phyloP scores from a whole-genome alignment of 2,797 vertebrate species.

The Oreochromis mossambicus region DNA sequence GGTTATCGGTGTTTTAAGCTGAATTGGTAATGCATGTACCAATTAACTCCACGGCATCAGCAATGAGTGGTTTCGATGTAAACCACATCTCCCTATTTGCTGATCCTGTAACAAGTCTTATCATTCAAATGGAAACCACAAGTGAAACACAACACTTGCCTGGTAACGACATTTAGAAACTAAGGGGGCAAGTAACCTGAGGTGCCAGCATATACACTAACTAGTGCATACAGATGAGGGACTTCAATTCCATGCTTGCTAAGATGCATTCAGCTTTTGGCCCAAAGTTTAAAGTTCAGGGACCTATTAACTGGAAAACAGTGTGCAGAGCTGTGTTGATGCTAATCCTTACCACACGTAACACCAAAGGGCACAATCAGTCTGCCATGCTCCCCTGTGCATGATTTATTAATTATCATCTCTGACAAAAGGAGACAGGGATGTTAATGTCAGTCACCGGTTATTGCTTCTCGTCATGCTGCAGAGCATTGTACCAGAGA shows the following conservation, averaged over 20 bases:
- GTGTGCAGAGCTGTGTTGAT: not conserved
- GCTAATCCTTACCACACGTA: not conserved
- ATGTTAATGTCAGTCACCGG: not conserved
- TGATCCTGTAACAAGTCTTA: not conserved
- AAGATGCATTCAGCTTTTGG: not conserved
- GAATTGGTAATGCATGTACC: not conserved
- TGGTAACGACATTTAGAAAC: constrained; percentile 15
- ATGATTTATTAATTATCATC: constrained; percentile 50
- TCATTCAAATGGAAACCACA: constrained; percentile 28
- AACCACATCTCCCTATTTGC: not conserved
- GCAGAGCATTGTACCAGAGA: not conserved
- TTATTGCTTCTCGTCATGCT: constrained; percentile 17
- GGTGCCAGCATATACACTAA: not conserved
- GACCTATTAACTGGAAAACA: not conserved
- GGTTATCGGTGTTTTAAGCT: not conserved
- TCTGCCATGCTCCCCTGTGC: not conserved
- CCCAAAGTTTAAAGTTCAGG: not conserved
- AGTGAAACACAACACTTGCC: constrained; percentile 53
- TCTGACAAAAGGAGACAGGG: not conserved
- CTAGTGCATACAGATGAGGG: not conserved
- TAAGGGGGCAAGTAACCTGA: constrained; percentile 32
- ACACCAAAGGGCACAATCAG: not conserved
- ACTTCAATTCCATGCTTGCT: not conserved
- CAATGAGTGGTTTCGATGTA: not conserved
- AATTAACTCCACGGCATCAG: not conserved